Evolutionary conservation across 30 jellyfish, hydroid and myxozoan species (phyloP).

Genomic region (Cassiopea xamachana): DNA sequence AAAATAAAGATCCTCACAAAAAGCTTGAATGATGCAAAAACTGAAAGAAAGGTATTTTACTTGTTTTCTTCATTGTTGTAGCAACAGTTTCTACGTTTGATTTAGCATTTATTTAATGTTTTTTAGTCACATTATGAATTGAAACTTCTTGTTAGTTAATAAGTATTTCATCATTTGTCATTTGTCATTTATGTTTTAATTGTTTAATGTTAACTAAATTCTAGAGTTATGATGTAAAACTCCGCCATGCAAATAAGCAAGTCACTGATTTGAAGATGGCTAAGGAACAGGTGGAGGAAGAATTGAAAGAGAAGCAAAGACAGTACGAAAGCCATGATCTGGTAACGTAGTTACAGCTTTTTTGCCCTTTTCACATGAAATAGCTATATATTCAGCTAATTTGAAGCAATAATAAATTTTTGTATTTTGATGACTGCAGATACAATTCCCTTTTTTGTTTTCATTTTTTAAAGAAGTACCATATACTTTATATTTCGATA

Average conservation of each 20-base stretch:
- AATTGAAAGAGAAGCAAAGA: slow-evolving; percentile 88
- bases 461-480: too few species aligned
- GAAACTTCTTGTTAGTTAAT: not conserved
- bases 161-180: not conserved
- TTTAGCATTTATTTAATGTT: too few species aligned
- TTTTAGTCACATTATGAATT: not conserved
- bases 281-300: slow-evolving; percentile 92
- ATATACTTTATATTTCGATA: too few species aligned
- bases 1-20: slow-evolving; percentile 71
- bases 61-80: not conserved
- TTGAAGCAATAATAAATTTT: too few species aligned
- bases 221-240: slow-evolving; percentile 78
- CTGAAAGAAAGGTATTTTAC: slow-evolving; percentile 83
- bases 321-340: slow-evolving; percentile 95
- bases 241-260: slow-evolving; percentile 76
- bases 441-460: too few species aligned
- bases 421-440: too few species aligned
- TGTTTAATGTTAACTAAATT: not conserved
- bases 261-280: slow-evolving; percentile 58
- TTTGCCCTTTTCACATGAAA: not conserved
- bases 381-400: too few species aligned
- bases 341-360: slow-evolving; percentile 41
- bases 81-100: not conserved
- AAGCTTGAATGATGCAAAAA: slow-evolving; percentile 73
- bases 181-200: not conserved